A percentile compares a stretch with the other conserved stretches of the same genome.
Conservation (phyloP, 2,113 vertebrate species). For the Phalacrocorax carbo region DNA sequence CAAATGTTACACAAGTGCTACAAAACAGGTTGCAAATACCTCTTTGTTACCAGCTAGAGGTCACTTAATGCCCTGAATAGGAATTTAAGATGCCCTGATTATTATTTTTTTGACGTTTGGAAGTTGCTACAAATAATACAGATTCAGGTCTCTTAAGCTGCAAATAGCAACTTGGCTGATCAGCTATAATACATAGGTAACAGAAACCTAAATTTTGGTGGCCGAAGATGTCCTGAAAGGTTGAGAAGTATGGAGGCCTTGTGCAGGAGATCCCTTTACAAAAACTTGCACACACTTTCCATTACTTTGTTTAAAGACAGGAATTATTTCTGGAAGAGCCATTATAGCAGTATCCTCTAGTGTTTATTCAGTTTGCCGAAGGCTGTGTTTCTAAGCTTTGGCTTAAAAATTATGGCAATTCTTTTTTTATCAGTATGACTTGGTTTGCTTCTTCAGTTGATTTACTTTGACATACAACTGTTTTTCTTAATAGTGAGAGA, state of each 20-base stretch:
- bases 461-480: neutral
- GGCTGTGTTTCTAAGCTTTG: neutral
- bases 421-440: neutral
- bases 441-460: neutral
- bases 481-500: neutral
- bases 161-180: neutral
- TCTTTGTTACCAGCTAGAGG: neutral
- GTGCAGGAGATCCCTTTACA: neutral
- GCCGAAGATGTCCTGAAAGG: neutral
- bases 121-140: neutral
- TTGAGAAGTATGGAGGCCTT: neutral
- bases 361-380: neutral
- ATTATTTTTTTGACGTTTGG: neutral
- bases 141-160: neutral
- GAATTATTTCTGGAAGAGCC: neutral
- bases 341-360: neutral
- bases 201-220: neutral
- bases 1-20: neutral
- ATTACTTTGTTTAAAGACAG: neutral
- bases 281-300: neutral
- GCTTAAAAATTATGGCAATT: neutral
- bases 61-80: neutral
- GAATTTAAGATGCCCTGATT: neutral
- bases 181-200: neutral
- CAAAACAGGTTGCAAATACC: neutral